Evolutionary conservation across 92 coral and sea anemone genomes (phyloP).

Genomic region (Meandrina meandrites): DNA sequence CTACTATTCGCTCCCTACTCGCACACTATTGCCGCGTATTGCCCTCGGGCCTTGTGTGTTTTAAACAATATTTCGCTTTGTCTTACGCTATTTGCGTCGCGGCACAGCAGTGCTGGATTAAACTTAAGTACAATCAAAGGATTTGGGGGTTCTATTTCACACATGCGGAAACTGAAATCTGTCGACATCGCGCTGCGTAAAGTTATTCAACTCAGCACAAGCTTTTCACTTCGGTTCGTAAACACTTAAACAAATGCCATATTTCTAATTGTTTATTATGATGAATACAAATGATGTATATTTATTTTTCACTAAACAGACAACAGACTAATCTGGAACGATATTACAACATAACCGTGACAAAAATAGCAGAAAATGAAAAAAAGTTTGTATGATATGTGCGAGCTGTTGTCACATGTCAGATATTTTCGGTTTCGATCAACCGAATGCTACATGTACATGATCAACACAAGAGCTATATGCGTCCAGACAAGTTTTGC

Average conservation of each 20-base stretch:
- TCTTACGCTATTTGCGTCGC: not conserved
- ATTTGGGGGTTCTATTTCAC: not conserved
- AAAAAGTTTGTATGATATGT: not conserved
- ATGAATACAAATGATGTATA: not conserved
- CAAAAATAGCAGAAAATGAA: not conserved
- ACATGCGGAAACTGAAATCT: not conserved
- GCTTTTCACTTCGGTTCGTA: not conserved
- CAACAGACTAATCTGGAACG: not conserved
- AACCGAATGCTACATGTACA: not conserved
- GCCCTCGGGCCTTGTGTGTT: not conserved
- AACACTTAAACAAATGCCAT: conserved; percentile 3
- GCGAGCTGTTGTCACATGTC: not conserved
- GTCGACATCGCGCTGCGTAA: not conserved
- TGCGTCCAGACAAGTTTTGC: not conserved
- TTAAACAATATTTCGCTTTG: not conserved
- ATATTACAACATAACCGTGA: not conserved
- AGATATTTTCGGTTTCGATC: not conserved
- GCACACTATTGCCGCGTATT: not conserved
- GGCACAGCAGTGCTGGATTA: not conserved
- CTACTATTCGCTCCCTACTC: not conserved
- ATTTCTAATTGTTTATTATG: conserved; percentile 3
- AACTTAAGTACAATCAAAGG: not conserved
- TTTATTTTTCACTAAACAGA: not conserved
- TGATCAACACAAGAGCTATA: not conserved
- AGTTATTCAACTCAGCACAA: not conserved